Evolutionary conservation across 2,797 vertebrate species (phyloP).

Genomic region (Hydrocynus forskahlii): DNA sequence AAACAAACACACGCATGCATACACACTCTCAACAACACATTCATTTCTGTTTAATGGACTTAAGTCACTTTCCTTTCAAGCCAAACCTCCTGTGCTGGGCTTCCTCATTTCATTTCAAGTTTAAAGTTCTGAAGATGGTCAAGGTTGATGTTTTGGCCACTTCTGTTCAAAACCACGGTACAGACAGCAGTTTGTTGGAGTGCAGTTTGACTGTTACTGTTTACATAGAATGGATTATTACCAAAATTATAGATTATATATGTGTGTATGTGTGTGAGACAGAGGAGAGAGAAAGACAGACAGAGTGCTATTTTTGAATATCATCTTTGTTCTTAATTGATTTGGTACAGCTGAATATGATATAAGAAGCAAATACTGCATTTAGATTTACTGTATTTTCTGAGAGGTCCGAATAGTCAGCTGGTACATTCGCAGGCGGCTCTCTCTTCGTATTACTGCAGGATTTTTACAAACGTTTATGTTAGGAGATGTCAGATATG

Average conservation of each 20-base stretch:
- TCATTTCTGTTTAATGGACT: not conserved
- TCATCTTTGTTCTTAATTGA: conserved; percentile 13
- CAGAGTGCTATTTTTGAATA: conserved; percentile 52
- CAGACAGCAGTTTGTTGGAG: conserved; percentile 39
- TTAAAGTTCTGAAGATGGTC: conserved; percentile 32
- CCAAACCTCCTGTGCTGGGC: conserved; percentile 11
- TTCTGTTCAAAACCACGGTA: conserved; percentile 48
- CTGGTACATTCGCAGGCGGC: not conserved
- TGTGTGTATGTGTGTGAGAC: too few relatives aligned
- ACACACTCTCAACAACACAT: not conserved
- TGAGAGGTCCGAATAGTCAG: not conserved
- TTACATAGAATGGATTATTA: conserved; percentile 46
- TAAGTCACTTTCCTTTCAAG: not conserved
- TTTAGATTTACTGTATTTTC: conserved; percentile 27
- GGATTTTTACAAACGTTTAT: not conserved
- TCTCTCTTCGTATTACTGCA: not conserved
- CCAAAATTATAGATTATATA: conserved; percentile 32
- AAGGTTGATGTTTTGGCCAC: conserved; percentile 10
- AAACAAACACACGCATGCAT: not conserved
- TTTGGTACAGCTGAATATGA: not conserved
- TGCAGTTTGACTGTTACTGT: conserved; percentile 36
- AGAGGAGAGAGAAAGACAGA: conserved; percentile 54
- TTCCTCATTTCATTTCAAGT: conserved; percentile 22
- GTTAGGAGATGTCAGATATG: not conserved
- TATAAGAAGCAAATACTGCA: not conserved